Evolutionary conservation across 2,888 invertebrate genomes (phyloP).

Genomic region (Trissolcus brochymenae): DNA sequence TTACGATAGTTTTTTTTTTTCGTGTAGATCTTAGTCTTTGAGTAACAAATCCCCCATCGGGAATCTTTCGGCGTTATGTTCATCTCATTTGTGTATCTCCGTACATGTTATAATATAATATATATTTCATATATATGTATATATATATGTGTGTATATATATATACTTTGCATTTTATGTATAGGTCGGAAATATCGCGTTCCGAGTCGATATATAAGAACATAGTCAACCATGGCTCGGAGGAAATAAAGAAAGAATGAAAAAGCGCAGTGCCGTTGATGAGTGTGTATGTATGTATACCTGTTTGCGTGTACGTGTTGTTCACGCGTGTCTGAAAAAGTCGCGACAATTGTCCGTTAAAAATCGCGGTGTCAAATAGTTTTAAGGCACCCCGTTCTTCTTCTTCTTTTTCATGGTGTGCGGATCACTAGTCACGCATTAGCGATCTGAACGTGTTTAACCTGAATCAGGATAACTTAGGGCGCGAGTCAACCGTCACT

Average conservation of each 20-base stretch:
- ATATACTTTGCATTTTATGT: slow-evolving; percentile 24
- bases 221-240: slow-evolving; percentile 46
- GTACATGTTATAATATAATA: slow-evolving; percentile 22
- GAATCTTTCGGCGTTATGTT: slow-evolving; percentile 54
- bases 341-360: slow-evolving; percentile 24
- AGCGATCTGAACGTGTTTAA: not conserved
- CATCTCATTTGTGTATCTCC: slow-evolving; percentile 30
- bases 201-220: slow-evolving; percentile 34
- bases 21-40: slow-evolving; percentile 56
- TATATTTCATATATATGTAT: slow-evolving; percentile 21
- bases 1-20: slow-evolving; percentile 59
- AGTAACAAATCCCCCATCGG: slow-evolving; percentile 47
- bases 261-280: slow-evolving; percentile 46
- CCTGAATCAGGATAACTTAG: slow-evolving; percentile 31
- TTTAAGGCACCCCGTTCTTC: slow-evolving; percentile 51
- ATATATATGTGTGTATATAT: no score
- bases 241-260: slow-evolving; percentile 47
- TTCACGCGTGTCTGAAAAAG: not conserved
- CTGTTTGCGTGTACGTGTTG: not conserved
- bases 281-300: slow-evolving; percentile 6
- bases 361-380: slow-evolving; percentile 37
- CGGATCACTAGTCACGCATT: not conserved
- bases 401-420: slow-evolving; percentile 17
- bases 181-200: slow-evolving; percentile 22
- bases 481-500: slow-evolving; percentile 63